Evolutionary conservation across 1,140 invertebrate species (phyloP).

Genomic region (Meloidogyne hapla): DNA sequence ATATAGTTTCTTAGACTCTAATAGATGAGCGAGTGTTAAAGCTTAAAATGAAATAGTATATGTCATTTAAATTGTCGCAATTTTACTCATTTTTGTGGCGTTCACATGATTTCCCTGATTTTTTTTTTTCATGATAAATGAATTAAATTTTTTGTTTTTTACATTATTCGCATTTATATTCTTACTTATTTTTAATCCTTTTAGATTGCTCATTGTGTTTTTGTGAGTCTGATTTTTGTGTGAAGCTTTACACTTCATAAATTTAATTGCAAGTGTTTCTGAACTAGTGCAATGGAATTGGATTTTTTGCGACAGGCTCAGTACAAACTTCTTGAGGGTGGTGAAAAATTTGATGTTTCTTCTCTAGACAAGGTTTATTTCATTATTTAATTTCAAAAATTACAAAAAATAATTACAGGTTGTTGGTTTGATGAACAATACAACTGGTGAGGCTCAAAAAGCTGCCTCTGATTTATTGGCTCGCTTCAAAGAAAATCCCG

Average conservation of each 20-base stretch:
- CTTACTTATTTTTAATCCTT: background rate
- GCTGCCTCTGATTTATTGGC: slow-evolving; percentile 48
- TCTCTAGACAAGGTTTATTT: slow-evolving; percentile 10
- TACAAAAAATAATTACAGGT: slow-evolving; percentile 26
- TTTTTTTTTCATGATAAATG: too few relatives aligned
- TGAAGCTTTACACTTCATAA: background rate
- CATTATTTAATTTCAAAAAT: background rate
- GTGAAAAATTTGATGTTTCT: slow-evolving; percentile 44
- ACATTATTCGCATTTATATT: too few relatives aligned
- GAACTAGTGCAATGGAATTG: slow-evolving; percentile 18
- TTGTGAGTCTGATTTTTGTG: slow-evolving; percentile 1
- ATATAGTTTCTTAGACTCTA: too few relatives aligned
- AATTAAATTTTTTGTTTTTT: too few relatives aligned
- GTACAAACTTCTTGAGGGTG: slow-evolving; percentile 36
- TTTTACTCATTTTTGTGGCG: too few relatives aligned
- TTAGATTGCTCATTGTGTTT: slow-evolving; percentile 3
- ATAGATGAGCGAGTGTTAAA: too few relatives aligned
- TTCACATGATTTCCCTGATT: too few relatives aligned
- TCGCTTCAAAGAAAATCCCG: slow-evolving; percentile 42
- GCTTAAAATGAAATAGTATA: too few relatives aligned
- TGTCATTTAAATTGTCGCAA: too few relatives aligned
- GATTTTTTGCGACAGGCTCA: slow-evolving; percentile 36
- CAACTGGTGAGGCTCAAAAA: slow-evolving; percentile 46
- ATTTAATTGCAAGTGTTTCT: slow-evolving; percentile 3
- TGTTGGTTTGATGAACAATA: slow-evolving; percentile 49